Evolutionary conservation across 2,888 invertebrate species (phyloP).

Genomic region (Lapara coniferarum): DNA sequence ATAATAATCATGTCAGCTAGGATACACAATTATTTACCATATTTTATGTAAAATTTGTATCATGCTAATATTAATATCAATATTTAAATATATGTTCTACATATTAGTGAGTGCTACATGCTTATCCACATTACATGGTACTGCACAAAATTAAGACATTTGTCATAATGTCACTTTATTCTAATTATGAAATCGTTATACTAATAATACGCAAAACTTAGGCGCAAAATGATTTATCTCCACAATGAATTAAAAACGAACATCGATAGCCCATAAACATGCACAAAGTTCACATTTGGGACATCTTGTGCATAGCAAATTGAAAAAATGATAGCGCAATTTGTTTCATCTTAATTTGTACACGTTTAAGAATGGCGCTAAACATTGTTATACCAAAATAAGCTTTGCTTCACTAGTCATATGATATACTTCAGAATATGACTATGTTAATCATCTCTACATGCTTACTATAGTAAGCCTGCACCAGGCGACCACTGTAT

Average conservation of each 20-base stretch:
- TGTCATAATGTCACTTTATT: background rate
- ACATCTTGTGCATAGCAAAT: background rate
- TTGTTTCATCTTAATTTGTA: background rate
- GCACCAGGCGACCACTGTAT: too few species aligned
- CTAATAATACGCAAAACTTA: background rate
- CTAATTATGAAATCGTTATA: background rate
- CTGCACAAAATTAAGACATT: background rate
- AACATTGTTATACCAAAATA: too few species aligned
- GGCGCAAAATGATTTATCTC: background rate
- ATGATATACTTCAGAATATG: too few species aligned
- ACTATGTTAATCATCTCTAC: too few species aligned
- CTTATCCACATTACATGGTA: background rate
- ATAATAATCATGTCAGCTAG: background rate
- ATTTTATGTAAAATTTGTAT: background rate
- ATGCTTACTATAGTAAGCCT: too few species aligned
- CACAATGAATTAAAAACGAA: background rate
- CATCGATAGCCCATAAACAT: background rate
- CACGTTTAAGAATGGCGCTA: too few species aligned
- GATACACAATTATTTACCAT: background rate
- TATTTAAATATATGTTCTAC: background rate
- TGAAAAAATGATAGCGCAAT: background rate
- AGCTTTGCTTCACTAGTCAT: too few species aligned
- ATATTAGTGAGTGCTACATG: too few species aligned
- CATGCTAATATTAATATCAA: too few species aligned
- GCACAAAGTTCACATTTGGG: background rate